Evolutionary conservation across 1,140 invertebrate genomes (phyloP), one percentile per base, ranked within the genome.

Genomic region (Eumaeus atala): DNA sequence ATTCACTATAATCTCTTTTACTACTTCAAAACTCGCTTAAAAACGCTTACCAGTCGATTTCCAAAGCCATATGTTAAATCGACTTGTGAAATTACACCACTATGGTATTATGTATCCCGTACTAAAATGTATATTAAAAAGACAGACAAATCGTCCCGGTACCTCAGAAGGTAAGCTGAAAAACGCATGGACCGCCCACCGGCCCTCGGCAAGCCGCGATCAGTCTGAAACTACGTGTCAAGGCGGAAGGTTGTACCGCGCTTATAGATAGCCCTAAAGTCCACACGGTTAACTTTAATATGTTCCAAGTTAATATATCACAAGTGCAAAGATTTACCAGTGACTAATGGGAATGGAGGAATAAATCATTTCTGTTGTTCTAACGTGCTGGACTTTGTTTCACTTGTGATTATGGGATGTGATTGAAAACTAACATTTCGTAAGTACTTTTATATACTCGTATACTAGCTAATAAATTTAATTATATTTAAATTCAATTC

Each of bases 341-440:
- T 28, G 21, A 28, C 21, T 28, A 74, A 72, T 77, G 73, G 74
- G 71, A 68, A 64, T 72, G 72, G 72, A 71, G 66, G 63, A 66
- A 54, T 14, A 44, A 21, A 44, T 44, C 5, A 16, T 44, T 16
- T 44, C 14, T 3, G 21, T 28, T 28, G 4, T 17, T 54, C 8
- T 10, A 33, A 47, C 51, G 33, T 57, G 49, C 52, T 62, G 57
- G 61, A 74, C 71, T 74, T 68, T 28, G 21, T 51, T 58, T 50
- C 51, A 51, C 54, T 70, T 70, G 71, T 77, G 68, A 69, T 73
- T 76, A 74, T 77, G 79, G 60, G 67, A 83, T 77, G 77, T 84
- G 77, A 84, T 79, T 74, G 60, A 64, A 67, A 70, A 67, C 18
- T 71, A 74, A 67, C 67, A 62, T 70, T 77, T 79, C 80, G 80